Conservation (phyloP, 2,113 vertebrate genomes). For the Macaca mulatta region DNA sequence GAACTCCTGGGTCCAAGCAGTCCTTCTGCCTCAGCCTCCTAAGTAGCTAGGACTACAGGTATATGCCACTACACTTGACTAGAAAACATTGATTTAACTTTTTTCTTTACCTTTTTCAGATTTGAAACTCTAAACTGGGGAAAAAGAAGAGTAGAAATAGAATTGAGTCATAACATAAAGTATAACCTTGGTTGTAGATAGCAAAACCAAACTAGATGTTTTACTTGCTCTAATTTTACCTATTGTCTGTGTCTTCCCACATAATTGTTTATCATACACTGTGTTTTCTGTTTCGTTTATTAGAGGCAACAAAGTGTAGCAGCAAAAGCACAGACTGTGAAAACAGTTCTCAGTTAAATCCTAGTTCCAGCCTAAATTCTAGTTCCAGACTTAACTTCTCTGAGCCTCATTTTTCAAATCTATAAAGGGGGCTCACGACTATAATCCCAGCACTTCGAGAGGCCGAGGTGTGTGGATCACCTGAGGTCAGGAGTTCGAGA, state of each 20-base stretch:
- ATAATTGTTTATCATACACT: not conserved
- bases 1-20: no score
- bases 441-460: no score
- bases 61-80: no score
- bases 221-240: not conserved
- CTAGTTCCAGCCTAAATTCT: not conserved
- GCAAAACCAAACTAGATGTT: not conserved
- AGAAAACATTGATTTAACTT: not conserved
- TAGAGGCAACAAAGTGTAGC: not conserved
- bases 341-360: not conserved
- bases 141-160: not conserved
- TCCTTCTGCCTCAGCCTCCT: no score
- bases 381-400: not conserved
- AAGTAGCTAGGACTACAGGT: no score
- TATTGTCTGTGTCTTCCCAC: not conserved
- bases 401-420: not conserved
- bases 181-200: not conserved
- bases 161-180: not conserved
- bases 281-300: not conserved
- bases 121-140: not conserved
- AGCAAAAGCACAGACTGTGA: not conserved
- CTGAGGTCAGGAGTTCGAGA: no score
- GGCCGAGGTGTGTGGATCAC: no score
- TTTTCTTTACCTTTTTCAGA: conserved; percentile 6
- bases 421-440: not conserved